phyloP scores from a whole-genome alignment of 2,797 vertebrate species.

The Mormyrus hasselquistii region DNA sequence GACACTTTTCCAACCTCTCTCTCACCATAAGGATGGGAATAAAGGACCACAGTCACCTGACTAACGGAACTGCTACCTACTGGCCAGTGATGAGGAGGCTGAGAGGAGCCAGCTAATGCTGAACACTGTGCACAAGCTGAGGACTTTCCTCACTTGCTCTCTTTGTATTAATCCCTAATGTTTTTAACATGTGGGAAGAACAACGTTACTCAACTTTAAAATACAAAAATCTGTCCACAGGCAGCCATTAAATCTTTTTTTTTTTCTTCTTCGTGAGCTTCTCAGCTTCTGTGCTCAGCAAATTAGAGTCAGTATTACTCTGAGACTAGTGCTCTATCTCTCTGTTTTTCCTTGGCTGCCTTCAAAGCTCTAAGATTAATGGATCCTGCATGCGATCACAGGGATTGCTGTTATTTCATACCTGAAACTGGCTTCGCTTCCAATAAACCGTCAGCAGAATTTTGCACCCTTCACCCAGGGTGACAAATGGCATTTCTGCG shows the following conservation, averaged over 20 bases:
- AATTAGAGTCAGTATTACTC: not conserved
- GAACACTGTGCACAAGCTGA: not conserved
- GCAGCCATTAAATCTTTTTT: not conserved
- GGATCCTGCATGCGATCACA: not conserved
- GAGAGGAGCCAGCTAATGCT: not conserved
- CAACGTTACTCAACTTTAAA: not conserved
- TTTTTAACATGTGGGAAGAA: not conserved
- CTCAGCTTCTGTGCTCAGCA: not conserved
- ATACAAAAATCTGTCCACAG: not conserved
- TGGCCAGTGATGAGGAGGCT: not conserved
- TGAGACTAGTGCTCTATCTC: not conserved
- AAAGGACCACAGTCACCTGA: not conserved
- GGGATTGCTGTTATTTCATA: slow-evolving; percentile 22
- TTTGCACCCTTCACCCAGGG: slow-evolving; percentile 13
- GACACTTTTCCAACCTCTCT: not conserved
- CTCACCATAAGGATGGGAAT: not conserved
- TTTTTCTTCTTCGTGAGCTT: not conserved
- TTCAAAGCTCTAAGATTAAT: slow-evolving; percentile 24
- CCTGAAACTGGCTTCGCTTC: slow-evolving; percentile 9
- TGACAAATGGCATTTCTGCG: slow-evolving; percentile 18
- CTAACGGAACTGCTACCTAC: not conserved
- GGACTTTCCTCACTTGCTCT: not conserved
- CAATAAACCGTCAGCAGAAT: slow-evolving; percentile 15
- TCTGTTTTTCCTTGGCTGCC: not conserved
- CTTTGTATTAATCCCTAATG: not conserved